phyloP scores from a whole-genome alignment of 2,888 invertebrate genomes.

The Eupithecia insigniata region DNA sequence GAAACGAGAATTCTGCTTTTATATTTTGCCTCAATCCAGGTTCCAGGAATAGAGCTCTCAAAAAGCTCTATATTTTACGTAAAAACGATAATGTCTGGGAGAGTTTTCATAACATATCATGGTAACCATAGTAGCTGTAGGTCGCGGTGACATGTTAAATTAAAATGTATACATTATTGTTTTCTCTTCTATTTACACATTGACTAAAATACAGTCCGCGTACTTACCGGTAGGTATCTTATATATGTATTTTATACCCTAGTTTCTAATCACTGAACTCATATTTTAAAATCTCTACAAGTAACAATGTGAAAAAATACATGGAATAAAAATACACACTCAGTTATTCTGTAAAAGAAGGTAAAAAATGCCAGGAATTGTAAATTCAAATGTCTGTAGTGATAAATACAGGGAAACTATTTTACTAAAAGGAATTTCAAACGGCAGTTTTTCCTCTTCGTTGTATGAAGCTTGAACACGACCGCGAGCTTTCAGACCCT shows the following conservation, averaged over 20 bases:
- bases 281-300: neutral
- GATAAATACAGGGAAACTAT: constrained; percentile 18
- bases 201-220: neutral
- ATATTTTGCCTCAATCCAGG: neutral
- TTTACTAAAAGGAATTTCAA: constrained; percentile 4
- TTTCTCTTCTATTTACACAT: neutral
- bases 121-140: neutral
- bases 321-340: neutral
- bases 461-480: neutral
- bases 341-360: neutral
- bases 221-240: neutral
- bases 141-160: neutral
- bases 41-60: neutral
- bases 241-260: neutral
- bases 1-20: neutral
- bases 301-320: neutral
- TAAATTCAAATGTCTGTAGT: constrained; percentile 19
- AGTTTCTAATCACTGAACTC: neutral
- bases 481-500: neutral
- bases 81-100: neutral
- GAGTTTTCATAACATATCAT: neutral
- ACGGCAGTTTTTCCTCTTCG: neutral
- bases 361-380: constrained; percentile 13
- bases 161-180: neutral
- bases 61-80: neutral